Evolutionary conservation across 2,113 vertebrate genomes (phyloP).

Genomic region (Porphyrio hochstetteri): DNA sequence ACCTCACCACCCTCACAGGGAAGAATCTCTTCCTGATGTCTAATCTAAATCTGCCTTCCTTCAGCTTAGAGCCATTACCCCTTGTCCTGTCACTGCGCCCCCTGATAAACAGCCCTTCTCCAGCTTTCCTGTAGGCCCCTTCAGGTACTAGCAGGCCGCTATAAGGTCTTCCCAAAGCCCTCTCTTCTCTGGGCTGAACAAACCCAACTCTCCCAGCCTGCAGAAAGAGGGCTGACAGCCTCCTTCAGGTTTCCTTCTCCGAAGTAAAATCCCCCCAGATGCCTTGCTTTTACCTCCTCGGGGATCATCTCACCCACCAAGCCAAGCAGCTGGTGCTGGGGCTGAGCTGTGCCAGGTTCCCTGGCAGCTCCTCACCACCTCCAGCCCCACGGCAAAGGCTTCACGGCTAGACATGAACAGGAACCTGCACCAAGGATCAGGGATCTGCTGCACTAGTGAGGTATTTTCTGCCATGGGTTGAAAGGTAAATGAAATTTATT

Average conservation of each 20-base stretch:
- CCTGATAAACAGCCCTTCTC: too few species aligned
- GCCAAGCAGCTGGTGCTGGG: neutral
- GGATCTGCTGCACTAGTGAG: neutral
- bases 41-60: too few species aligned
- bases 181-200: too few species aligned
- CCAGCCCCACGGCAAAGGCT: neutral
- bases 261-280: neutral
- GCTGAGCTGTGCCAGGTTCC: neutral
- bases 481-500: neutral
- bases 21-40: too few species aligned
- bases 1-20: too few species aligned
- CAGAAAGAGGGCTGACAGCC: neutral
- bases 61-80: too few species aligned
- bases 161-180: too few species aligned
- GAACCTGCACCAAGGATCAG: neutral
- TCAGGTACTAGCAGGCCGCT: too few species aligned
- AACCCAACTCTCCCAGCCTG: too few species aligned
- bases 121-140: too few species aligned
- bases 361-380: neutral
- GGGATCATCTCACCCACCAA: neutral
- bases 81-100: too few species aligned
- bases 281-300: neutral
- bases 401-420: neutral
- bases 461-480: neutral
- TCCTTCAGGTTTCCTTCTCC: neutral